Conservation (phyloP, 2,113 vertebrate genomes). For the Strix aluco region DNA sequence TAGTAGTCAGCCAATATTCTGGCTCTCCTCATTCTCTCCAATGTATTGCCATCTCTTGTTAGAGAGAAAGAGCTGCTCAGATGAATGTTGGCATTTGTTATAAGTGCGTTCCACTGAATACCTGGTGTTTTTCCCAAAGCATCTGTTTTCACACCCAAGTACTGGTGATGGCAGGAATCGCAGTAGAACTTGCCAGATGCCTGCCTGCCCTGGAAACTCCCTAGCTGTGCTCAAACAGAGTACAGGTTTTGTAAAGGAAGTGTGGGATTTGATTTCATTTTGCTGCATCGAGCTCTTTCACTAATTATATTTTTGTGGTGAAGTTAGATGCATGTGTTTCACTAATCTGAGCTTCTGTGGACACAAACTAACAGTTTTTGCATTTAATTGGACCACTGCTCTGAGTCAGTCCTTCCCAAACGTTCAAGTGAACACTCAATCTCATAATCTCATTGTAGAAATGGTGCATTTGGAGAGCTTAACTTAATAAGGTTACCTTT, state of each 20-base stretch:
- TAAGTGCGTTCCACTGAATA: neutral
- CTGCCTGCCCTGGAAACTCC: neutral
- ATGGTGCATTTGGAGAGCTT: neutral
- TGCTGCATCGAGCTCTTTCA: neutral
- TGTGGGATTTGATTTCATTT: neutral
- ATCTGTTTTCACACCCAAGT: neutral
- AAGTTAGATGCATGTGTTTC: neutral
- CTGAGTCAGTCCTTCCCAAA: neutral
- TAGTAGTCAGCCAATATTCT: neutral
- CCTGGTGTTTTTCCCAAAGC: neutral
- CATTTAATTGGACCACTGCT: neutral
- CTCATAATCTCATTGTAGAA: neutral
- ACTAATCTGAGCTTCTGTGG: neutral
- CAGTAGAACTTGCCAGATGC: neutral
- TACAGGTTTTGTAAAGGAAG: neutral
- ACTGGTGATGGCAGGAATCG: neutral
- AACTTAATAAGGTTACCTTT: neutral
- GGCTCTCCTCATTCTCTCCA: neutral
- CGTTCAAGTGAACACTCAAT: accelerated
- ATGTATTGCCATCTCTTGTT: neutral
- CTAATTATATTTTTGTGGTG: neutral
- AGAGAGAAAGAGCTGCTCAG: neutral
- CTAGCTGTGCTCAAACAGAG: neutral
- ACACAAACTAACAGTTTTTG: neutral
- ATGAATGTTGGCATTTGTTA: neutral